phyloP scores from a whole-genome alignment of 2,888 invertebrate genomes.

The Dolichomitus sp. region DNA sequence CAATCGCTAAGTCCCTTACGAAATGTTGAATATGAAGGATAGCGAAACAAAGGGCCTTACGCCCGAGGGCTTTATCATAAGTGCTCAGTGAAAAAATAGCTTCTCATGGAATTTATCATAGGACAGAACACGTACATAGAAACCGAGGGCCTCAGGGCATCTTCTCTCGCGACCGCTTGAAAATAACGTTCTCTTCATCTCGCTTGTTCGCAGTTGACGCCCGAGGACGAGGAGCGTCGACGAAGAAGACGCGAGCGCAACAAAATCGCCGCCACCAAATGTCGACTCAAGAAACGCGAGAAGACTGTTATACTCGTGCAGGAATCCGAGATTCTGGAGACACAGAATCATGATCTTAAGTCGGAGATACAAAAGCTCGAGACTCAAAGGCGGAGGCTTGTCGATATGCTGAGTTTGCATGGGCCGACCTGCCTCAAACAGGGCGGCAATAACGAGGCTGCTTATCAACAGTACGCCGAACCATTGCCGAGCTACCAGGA shows the following conservation, averaged over 20 bases:
- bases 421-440: constrained; percentile 90
- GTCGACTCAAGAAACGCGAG: constrained; percentile 97
- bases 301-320: constrained; percentile 94
- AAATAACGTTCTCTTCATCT: constrained; percentile 22
- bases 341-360: constrained; percentile 94
- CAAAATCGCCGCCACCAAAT: constrained; percentile 98
- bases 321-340: constrained; percentile 95
- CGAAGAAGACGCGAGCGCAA: constrained; percentile 95
- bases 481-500: constrained; percentile 83
- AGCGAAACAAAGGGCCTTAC: neutral
- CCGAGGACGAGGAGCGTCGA: constrained; percentile 96
- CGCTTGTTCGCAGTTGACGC: constrained; percentile 90
- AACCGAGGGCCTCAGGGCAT: constrained; percentile 10
- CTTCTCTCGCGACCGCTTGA: neutral
- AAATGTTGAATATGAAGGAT: constrained; percentile 6
- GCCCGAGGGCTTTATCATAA: neutral
- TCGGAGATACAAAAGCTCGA: constrained; percentile 94
- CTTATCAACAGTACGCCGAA: constrained; percentile 84
- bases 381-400: constrained; percentile 92
- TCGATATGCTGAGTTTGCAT: constrained; percentile 93
- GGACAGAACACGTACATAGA: neutral
- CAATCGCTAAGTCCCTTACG: neutral
- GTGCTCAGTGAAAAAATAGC: neutral
- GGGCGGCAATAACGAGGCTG: constrained; percentile 84
- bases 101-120: neutral